phyloP scores from a whole-genome alignment of 2,113 vertebrate species.

The Tragelaphus scriptus region DNA sequence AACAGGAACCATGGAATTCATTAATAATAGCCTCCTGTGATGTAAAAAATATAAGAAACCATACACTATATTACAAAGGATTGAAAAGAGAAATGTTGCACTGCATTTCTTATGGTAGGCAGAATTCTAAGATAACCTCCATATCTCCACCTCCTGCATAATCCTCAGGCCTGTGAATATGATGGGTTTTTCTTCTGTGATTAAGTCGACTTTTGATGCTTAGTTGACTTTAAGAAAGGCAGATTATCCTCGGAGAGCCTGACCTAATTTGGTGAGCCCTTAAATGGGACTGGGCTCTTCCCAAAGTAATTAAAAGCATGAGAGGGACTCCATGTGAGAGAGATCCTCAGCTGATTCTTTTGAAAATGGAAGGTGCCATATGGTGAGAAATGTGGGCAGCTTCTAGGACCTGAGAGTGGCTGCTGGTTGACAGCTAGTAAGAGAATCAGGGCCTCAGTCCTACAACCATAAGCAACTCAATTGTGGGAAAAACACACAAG shows the following conservation, averaged over 20 bases:
- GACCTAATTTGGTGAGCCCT: not conserved
- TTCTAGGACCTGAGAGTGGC: not conserved
- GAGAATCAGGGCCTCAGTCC: not conserved
- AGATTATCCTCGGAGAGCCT: not conserved
- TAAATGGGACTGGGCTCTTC: not conserved
- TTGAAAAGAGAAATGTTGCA: not conserved
- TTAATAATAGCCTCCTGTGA: not conserved
- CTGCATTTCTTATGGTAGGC: not conserved
- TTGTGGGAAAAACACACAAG: not conserved
- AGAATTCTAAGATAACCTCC: not conserved
- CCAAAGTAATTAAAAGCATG: not conserved
- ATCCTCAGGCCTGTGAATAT: not conserved
- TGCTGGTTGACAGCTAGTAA: not conserved
- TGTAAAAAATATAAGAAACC: not conserved
- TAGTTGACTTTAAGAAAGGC: not conserved
- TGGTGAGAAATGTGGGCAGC: not conserved
- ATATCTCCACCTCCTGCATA: not conserved
- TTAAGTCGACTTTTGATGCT: not conserved
- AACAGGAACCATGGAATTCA: not conserved
- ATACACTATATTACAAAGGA: not conserved
- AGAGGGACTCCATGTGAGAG: not conserved
- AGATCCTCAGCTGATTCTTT: not conserved
- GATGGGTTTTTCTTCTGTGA: not conserved
- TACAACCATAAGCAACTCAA: not conserved
- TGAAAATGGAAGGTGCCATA: not conserved